These are phyloP conservation scores for Sebastes matsubarae DNA, from an alignment of 2,797 vertebrate genomes.

Conservation along the genomic window DNA sequence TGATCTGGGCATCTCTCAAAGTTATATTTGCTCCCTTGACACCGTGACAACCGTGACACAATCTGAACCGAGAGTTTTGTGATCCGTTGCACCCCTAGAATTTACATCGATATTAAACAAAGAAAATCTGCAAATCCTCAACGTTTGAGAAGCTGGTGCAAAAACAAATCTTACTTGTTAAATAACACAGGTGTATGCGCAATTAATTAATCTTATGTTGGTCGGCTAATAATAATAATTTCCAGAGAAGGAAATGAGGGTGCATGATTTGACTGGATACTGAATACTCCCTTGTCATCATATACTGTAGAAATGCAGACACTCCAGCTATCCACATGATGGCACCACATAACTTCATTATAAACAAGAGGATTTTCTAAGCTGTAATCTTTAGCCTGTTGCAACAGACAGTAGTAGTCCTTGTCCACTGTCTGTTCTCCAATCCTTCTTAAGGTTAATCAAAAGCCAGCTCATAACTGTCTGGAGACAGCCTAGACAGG, in stretches of 20 bases:
- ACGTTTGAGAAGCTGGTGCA: neutral
- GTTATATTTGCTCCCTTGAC: too few relatives aligned
- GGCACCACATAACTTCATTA: conserved; percentile 45
- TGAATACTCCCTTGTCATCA: neutral
- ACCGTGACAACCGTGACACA: too few relatives aligned
- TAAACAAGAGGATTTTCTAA: conserved; percentile 5
- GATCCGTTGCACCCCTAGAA: too few relatives aligned
- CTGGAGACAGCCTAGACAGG: conserved; percentile 32
- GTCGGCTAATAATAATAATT: neutral
- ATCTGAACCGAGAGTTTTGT: too few relatives aligned
- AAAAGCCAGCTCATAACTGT: conserved; percentile 57
- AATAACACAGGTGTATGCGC: neutral
- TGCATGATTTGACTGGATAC: neutral
- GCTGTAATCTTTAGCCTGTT: conserved; percentile 40
- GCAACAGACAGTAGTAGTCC: conserved; percentile 26
- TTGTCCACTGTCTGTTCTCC: conserved; percentile 42
- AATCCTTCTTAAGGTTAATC: conserved; percentile 59
- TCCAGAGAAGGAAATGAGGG: neutral
- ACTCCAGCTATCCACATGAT: conserved; percentile 55
- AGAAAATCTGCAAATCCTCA: neutral
- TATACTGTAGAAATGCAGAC: conserved; percentile 15
- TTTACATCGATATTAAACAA: neutral
- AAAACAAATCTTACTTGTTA: neutral
- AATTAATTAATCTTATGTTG: neutral
- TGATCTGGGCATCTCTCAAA: too few relatives aligned